Evolutionary conservation across 2,113 vertebrate genomes (phyloP).

Genomic region (Craseonycteris thonglongyai): DNA sequence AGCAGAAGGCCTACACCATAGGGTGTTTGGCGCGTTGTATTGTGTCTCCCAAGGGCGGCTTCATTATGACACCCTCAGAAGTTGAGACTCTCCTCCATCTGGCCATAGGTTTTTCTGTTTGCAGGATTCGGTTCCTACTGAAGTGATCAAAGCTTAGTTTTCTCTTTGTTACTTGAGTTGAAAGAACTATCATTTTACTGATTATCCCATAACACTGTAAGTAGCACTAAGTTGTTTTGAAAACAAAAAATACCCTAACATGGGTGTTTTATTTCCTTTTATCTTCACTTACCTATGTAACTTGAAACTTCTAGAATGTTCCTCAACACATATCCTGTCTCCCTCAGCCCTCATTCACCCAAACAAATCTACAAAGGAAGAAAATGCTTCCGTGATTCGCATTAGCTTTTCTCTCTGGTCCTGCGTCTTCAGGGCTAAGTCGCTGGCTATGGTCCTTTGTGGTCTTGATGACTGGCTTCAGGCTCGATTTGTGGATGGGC

Average conservation of each 20-base stretch:
- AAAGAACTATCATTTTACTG: neutral
- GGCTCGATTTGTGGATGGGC: accelerated
- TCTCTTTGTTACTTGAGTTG: constrained; percentile 37
- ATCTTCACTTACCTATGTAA: constrained; percentile 26
- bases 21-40: neutral
- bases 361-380: neutral
- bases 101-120: neutral
- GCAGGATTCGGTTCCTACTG: constrained; percentile 31
- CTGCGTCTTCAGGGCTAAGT: neutral
- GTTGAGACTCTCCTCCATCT: neutral
- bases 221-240: neutral
- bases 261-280: neutral
- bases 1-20: accelerated
- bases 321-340: neutral
- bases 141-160: constrained; percentile 56
- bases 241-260: constrained; percentile 35
- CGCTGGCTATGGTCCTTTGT: neutral
- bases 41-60: neutral
- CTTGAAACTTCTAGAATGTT: neutral
- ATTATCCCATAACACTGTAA: neutral
- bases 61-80: too few species aligned
- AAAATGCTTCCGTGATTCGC: neutral
- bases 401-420: too few species aligned
- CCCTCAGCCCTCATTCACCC: too few species aligned
- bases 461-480: accelerated